These are phyloP conservation scores for Hemibagrus wyckioides DNA, from an alignment of 2,113 vertebrate genomes.

Conservation along the genomic window DNA sequence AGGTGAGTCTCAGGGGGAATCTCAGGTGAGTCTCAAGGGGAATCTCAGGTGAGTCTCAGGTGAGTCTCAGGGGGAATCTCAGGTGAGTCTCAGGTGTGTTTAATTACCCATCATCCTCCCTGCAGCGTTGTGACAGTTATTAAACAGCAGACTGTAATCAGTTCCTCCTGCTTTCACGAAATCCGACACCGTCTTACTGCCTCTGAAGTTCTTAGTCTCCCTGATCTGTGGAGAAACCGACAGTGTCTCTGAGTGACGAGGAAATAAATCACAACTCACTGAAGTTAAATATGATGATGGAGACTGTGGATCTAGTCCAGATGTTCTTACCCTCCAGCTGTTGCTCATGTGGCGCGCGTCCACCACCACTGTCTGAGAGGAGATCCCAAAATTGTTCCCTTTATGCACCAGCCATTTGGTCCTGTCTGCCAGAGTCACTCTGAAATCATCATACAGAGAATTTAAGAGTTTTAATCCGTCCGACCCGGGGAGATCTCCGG, in stretches of 20 bases:
- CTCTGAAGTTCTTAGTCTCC: slow-evolving; percentile 49
- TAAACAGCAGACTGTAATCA: slow-evolving; percentile 53
- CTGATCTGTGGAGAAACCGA: slow-evolving; percentile 45
- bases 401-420: slow-evolving; percentile 66
- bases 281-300: too few relatives aligned
- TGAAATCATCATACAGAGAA: slow-evolving; percentile 23
- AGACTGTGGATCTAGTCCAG: neutral
- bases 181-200: slow-evolving; percentile 58
- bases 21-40: too few relatives aligned
- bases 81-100: neutral
- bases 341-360: slow-evolving; percentile 60
- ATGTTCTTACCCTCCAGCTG: slow-evolving; percentile 56
- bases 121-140: slow-evolving; percentile 63
- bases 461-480: too few relatives aligned
- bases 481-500: too few relatives aligned
- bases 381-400: slow-evolving; percentile 53
- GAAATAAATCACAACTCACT: neutral
- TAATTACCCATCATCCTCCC: slow-evolving; percentile 55
- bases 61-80: neutral
- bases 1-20: too few relatives aligned
- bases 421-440: slow-evolving; percentile 62
- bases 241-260: neutral
- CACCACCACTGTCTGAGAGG: slow-evolving; percentile 64
- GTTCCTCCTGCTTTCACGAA: slow-evolving; percentile 59
- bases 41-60: neutral